phyloP scores from a whole-genome alignment of 2,888 invertebrate species.

The Zaprionus lineosus region DNA sequence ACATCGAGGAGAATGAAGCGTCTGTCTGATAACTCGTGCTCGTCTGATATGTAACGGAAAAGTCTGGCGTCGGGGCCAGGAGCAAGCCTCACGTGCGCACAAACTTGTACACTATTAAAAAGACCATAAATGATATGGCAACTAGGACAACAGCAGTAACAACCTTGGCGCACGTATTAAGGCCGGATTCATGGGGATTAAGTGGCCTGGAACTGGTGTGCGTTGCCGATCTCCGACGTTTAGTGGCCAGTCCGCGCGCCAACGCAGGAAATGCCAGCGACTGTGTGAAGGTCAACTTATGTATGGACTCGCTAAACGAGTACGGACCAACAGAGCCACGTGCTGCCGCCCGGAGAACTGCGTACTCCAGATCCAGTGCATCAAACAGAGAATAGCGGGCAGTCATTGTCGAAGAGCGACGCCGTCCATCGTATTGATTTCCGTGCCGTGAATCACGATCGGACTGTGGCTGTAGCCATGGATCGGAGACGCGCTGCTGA shows the following conservation, averaged over 20 bases:
- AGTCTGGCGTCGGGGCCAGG: constrained; percentile 86
- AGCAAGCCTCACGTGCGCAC: constrained; percentile 90
- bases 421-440: constrained; percentile 73
- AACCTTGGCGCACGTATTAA: constrained; percentile 88
- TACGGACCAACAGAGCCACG: constrained; percentile 89
- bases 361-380: constrained; percentile 88
- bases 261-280: constrained; percentile 89
- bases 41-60: constrained; percentile 80
- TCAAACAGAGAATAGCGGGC: constrained; percentile 88
- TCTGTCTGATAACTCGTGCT: constrained; percentile 57
- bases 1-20: constrained; percentile 18
- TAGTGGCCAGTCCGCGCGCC: constrained; percentile 87
- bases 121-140: constrained; percentile 88
- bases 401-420: constrained; percentile 86
- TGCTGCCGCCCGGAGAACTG: constrained; percentile 87
- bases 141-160: constrained; percentile 88
- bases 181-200: constrained; percentile 86
- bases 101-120: constrained; percentile 89
- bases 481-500: constrained; percentile 83
- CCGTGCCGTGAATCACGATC: constrained; percentile 82
- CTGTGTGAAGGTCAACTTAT: constrained; percentile 89
- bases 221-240: constrained; percentile 85
- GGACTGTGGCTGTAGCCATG: constrained; percentile 83
- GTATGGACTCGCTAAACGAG: constrained; percentile 87
- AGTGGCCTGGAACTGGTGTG: constrained; percentile 84